Evolutionary conservation across 2,888 invertebrate species (phyloP).

Genomic region (Drosophila recens): DNA sequence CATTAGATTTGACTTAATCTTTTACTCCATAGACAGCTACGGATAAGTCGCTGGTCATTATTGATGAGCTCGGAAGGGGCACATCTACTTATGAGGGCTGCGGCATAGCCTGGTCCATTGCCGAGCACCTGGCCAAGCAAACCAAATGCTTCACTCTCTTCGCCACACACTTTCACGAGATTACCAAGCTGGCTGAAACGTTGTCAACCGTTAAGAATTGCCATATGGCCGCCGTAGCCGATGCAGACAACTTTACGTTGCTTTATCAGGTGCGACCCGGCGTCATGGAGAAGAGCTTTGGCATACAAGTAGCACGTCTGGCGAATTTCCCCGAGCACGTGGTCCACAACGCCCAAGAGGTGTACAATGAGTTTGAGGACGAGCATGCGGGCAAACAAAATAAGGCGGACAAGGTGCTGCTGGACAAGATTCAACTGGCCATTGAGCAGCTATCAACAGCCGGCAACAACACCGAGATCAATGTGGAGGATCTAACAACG

Average conservation of each 20-base stretch:
- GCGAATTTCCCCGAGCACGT: constrained; percentile 94
- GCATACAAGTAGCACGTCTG: constrained; percentile 96
- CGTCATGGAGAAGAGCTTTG: constrained; percentile 96
- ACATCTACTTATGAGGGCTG: constrained; percentile 97
- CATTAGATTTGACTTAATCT: not conserved
- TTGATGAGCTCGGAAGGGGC: constrained; percentile 98
- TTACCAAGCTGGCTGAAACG: constrained; percentile 92
- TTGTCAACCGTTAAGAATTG: constrained; percentile 91
- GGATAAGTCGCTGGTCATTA: constrained; percentile 95
- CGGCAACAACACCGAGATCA: constrained; percentile 81
- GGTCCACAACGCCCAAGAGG: constrained; percentile 86
- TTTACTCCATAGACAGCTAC: constrained; percentile 92
- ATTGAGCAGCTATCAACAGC: constrained; percentile 82
- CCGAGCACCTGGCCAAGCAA: constrained; percentile 95
- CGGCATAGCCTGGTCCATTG: constrained; percentile 99
- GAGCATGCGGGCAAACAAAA: constrained; percentile 80
- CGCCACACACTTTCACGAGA: constrained; percentile 99
- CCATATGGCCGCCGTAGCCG: constrained; percentile 94
- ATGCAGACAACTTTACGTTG: constrained; percentile 90
- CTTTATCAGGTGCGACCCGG: constrained; percentile 94
- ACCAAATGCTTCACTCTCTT: constrained; percentile 95
- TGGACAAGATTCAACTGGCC: constrained; percentile 82
- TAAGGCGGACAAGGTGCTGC: constrained; percentile 79
- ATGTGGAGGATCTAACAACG: constrained; percentile 81
- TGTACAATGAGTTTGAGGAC: constrained; percentile 84